phyloP scores from a whole-genome alignment of 2,888 invertebrate genomes.

The Ochropleura plecta region DNA sequence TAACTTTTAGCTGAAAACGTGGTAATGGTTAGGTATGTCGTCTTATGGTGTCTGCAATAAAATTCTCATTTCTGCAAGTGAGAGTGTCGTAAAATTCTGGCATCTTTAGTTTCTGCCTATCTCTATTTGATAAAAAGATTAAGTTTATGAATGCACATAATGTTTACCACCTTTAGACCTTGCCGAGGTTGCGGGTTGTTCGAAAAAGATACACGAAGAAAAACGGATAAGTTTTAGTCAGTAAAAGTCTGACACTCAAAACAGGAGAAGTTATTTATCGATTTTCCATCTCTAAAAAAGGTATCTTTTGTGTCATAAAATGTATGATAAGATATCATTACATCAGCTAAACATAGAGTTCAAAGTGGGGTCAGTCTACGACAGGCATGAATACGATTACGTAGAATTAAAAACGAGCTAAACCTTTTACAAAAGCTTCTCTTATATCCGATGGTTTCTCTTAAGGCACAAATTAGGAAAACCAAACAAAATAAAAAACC shows the following conservation, averaged over 20 bases:
- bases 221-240: no score
- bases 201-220: no score
- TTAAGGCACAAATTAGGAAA: neutral
- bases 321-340: neutral
- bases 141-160: neutral
- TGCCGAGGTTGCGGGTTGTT: no score
- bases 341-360: neutral
- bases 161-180: no score
- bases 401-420: neutral
- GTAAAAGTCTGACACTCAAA: no score
- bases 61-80: conserved; percentile 1
- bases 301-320: neutral
- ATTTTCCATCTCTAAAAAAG: no score
- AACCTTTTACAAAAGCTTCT: neutral
- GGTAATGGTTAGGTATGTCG: neutral
- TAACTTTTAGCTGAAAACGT: neutral
- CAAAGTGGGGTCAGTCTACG: neutral
- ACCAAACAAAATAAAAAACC: neutral
- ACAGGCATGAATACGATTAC: neutral
- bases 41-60: neutral
- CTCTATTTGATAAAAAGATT: neutral
- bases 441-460: neutral
- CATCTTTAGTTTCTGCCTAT: neutral
- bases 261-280: no score
- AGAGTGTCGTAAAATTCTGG: neutral